These are phyloP conservation scores for Scaptodrosophila lebanonensis DNA, from an alignment of 1,140 invertebrate genomes.

Conservation along the genomic window DNA sequence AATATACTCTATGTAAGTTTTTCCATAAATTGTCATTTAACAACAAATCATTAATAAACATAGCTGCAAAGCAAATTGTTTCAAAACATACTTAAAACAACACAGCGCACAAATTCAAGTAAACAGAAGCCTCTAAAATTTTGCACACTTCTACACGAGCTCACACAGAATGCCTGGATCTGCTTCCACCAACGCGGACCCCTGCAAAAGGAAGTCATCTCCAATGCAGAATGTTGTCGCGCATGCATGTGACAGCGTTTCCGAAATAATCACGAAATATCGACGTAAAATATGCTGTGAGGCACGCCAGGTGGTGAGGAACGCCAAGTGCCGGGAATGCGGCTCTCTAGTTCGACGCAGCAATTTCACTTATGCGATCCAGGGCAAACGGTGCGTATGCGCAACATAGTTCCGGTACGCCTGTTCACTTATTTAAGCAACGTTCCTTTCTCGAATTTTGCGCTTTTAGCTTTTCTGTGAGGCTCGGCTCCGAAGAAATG, in stretches of 20 bases:
- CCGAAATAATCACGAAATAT: background rate
- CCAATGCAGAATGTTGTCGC: background rate
- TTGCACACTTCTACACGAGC: too few species aligned
- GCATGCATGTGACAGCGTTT: background rate
- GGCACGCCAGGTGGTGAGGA: background rate
- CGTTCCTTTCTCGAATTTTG: slow-evolving; percentile 41
- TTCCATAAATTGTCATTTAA: too few species aligned
- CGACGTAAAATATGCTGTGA: background rate
- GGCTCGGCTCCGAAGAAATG: background rate
- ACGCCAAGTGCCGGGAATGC: slow-evolving; percentile 2
- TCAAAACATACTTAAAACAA: too few species aligned
- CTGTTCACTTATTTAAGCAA: slow-evolving; percentile 35
- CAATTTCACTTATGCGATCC: background rate
- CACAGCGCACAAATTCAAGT: too few species aligned
- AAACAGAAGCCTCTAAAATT: too few species aligned
- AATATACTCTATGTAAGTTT: too few species aligned
- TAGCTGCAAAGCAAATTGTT: too few species aligned
- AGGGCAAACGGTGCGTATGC: slow-evolving; percentile 14
- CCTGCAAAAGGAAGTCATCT: background rate
- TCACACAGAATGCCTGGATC: too few species aligned
- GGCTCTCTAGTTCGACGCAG: slow-evolving; percentile 12
- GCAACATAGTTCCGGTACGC: slow-evolving; percentile 15
- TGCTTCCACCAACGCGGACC: too few species aligned
- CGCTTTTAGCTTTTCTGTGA: background rate
- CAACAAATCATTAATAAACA: too few species aligned